Percentiles rank a stretch among this genome's conserved stretches.
phyloP scores from a whole-genome alignment of 1,140 invertebrate species.

The Diachasmimorpha longicaudata region DNA sequence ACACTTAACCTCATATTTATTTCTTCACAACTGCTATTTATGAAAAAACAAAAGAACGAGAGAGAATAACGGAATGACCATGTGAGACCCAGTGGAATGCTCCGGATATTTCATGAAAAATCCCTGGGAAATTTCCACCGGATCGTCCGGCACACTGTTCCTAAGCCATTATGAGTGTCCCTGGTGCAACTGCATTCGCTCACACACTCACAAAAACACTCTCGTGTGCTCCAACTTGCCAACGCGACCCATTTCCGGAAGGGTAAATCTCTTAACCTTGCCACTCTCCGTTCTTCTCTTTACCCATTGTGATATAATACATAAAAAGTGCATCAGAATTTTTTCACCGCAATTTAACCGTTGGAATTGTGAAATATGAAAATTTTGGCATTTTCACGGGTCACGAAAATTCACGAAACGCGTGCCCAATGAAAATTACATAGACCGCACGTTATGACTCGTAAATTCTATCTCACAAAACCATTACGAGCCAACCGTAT shows the following conservation, averaged over 20 bases:
- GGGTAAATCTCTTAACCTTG: slow-evolving; percentile 10
- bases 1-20: too few species aligned
- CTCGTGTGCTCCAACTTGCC: background rate
- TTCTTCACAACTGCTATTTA: background rate
- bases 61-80: background rate
- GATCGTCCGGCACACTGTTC: background rate
- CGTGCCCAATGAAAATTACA: too few species aligned
- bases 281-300: background rate
- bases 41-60: background rate
- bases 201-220: background rate
- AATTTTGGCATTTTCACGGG: too few species aligned
- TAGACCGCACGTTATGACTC: too few species aligned
- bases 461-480: too few species aligned
- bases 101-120: background rate
- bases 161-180: slow-evolving; percentile 2
- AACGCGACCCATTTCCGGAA: slow-evolving; percentile 3
- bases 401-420: too few species aligned
- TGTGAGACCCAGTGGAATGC: background rate
- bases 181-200: background rate
- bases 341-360: background rate
- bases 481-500: too few species aligned
- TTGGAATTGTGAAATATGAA: too few species aligned
- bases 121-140: background rate
- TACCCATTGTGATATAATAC: background rate
- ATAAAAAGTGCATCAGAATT: background rate